Conservation (phyloP, 2,797 vertebrate genomes). For the Bradypodion ventrale region DNA sequence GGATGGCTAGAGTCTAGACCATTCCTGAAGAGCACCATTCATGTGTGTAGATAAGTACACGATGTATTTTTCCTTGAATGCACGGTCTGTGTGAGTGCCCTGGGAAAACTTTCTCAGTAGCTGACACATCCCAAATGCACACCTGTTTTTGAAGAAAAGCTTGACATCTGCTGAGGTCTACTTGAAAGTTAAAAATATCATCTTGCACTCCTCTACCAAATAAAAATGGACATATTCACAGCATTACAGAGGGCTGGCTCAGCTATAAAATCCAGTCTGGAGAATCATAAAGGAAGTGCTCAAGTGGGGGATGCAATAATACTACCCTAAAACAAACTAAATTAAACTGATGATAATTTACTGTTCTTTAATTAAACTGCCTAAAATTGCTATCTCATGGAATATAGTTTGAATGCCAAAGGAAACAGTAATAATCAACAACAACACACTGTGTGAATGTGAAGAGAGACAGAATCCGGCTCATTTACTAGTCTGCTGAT, state of each 20-base stretch:
- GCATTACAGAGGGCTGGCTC: conserved; percentile 56
- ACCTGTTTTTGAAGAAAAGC: conserved; percentile 55
- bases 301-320: background rate
- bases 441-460: no score
- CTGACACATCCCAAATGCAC: conserved; percentile 64
- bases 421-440: no score
- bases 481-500: no score
- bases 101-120: conserved; percentile 64
- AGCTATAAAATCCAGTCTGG: conserved; percentile 50
- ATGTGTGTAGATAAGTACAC: conserved; percentile 64
- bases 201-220: conserved; percentile 56
- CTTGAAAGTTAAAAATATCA: conserved; percentile 58
- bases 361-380: background rate
- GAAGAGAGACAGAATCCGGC: no score
- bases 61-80: conserved; percentile 70
- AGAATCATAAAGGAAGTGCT: conserved; percentile 50
- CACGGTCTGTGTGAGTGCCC: conserved; percentile 53
- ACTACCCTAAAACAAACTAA: background rate
- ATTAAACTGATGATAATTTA: background rate
- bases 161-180: conserved; percentile 62
- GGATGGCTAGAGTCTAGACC: conserved; percentile 54
- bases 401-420: background rate
- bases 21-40: conserved; percentile 58
- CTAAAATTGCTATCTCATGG: background rate
- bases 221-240: conserved; percentile 57